Conservation (phyloP, 2,888 invertebrate species). For the Agriopis leucophaearia region DNA sequence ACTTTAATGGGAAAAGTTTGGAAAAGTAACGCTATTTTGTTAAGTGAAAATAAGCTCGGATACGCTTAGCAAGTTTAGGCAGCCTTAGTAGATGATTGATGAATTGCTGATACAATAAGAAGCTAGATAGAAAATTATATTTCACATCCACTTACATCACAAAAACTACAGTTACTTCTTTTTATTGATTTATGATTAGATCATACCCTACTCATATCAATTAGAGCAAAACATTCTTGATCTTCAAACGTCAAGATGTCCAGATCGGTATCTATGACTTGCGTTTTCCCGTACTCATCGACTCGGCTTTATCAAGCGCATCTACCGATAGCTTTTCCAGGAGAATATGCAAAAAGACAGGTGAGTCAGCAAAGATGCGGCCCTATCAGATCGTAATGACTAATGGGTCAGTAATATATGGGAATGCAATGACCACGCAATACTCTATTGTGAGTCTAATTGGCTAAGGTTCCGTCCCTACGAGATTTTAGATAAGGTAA, state of each 20-base stretch:
- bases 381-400: conserved; percentile 70
- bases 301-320: conserved; percentile 48
- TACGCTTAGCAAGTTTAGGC: conserved; percentile 34
- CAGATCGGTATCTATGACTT: conserved; percentile 57
- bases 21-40: conserved; percentile 61
- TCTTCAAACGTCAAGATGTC: conserved; percentile 49
- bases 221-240: conserved; percentile 47
- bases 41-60: conserved; percentile 54
- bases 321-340: conserved; percentile 54
- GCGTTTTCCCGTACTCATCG: conserved; percentile 51
- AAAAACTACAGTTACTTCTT: conserved; percentile 1
- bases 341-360: conserved; percentile 66
- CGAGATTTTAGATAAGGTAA: conserved; percentile 64
- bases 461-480: conserved; percentile 61
- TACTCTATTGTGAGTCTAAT: conserved; percentile 64
- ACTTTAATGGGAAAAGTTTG: conserved; percentile 72
- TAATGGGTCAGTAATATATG: conserved; percentile 61
- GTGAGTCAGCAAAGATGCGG: conserved; percentile 64
- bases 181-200: conserved; percentile 18
- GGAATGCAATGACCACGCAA: conserved; percentile 65
- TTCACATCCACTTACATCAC: conserved; percentile 9
- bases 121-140: conserved; percentile 17
- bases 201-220: conserved; percentile 36
- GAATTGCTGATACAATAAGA: conserved; percentile 29
- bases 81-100: conserved; percentile 35